These are phyloP conservation scores for Brachionus asplanchnoidis DNA, from an alignment of 1,140 invertebrate genomes.

Conservation along the genomic window DNA sequence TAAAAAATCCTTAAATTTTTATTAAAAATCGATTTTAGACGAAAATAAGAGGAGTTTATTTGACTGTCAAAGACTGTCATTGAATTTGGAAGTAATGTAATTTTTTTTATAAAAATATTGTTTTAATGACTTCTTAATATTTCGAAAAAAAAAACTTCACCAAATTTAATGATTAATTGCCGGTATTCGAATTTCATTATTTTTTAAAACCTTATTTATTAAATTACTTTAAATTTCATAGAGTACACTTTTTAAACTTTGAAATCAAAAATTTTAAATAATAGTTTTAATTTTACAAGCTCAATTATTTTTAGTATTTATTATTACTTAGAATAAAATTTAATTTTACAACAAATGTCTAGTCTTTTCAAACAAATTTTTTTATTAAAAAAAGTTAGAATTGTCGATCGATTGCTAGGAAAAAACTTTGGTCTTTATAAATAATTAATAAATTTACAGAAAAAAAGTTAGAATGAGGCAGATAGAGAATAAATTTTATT, in stretches of 20 bases:
- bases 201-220: too few relatives aligned
- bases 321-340: background rate
- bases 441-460: background rate
- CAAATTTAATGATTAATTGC: too few relatives aligned
- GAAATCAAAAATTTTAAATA: background rate
- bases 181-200: too few relatives aligned
- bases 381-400: background rate
- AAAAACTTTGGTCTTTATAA: background rate
- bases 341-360: background rate
- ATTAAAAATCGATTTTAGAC: background rate
- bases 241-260: background rate
- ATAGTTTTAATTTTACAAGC: background rate
- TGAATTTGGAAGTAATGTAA: background rate
- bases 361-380: conserved; percentile 13
- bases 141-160: too few relatives aligned
- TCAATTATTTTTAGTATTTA: background rate
- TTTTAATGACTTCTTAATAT: too few relatives aligned
- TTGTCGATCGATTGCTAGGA: background rate
- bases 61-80: background rate
- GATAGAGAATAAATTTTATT: background rate
- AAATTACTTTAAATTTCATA: too few relatives aligned
- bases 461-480: background rate
- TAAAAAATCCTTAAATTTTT: background rate
- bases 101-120: background rate
- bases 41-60: background rate